Percentiles rank a stretch among this genome's conserved stretches.
phyloP scores from a whole-genome alignment of 2,113 vertebrate species.

The Cardinalis cardinalis region DNA sequence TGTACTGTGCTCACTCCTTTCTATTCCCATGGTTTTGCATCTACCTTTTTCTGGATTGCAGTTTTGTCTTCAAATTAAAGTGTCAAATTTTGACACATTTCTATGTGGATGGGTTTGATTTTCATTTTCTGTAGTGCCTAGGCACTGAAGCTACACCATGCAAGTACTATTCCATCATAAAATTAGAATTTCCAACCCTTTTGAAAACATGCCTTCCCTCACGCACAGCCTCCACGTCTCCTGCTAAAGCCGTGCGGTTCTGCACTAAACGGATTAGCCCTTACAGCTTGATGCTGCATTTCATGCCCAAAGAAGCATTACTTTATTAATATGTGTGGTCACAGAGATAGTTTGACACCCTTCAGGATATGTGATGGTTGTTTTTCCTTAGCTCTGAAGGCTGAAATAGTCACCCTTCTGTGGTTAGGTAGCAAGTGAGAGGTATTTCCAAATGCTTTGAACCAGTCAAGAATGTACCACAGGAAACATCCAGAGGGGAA shows the following conservation, averaged over 20 bases:
- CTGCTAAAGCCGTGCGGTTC: not conserved
- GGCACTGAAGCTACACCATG: not conserved
- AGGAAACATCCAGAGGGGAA: not conserved
- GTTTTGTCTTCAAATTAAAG: not conserved
- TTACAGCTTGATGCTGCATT: not conserved
- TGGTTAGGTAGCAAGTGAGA: not conserved
- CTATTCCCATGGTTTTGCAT: not conserved
- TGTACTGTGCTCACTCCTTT: not conserved
- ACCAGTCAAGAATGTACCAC: not conserved
- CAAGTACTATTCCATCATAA: not conserved
- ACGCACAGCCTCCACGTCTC: rapidly evolving
- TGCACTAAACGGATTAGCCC: not conserved
- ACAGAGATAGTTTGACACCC: not conserved
- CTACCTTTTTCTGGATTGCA: not conserved
- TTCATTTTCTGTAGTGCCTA: not conserved
- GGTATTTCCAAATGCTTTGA: not conserved
- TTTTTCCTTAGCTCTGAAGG: not conserved
- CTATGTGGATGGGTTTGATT: not conserved
- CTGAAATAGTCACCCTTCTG: not conserved
- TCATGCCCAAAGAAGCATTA: not conserved
- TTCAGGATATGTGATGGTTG: not conserved
- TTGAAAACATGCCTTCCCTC: not conserved
- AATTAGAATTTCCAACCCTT: not conserved
- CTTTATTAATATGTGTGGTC: not conserved
- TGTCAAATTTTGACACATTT: conserved; percentile 13